Percentiles rank a stretch among this genome's conserved stretches.
These are phyloP conservation scores for Tiphia femorata DNA, from an alignment of 2,888 invertebrate genomes.

Conservation along the genomic window DNA sequence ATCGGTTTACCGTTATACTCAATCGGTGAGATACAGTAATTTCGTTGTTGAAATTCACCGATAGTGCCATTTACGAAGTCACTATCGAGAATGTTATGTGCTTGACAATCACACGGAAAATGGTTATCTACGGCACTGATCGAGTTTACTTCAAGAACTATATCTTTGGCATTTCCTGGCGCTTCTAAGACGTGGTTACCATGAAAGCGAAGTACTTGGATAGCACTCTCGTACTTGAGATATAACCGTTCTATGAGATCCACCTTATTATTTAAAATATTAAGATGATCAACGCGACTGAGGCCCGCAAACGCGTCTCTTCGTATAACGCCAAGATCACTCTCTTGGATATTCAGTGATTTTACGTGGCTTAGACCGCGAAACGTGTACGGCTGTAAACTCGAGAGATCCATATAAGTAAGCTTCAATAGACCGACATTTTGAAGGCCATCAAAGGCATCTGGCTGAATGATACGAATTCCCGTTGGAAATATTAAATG, in stretches of 20 bases:
- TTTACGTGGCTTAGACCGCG: constrained; percentile 83
- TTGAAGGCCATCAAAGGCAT: constrained; percentile 86
- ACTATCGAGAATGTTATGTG: constrained; percentile 81
- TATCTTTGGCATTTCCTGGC: constrained; percentile 75
- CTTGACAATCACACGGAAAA: constrained; percentile 89
- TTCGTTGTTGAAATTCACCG: constrained; percentile 72
- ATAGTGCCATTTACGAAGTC: constrained; percentile 79
- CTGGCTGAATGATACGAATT: constrained; percentile 80
- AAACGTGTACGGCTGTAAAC: constrained; percentile 80
- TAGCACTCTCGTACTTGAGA: constrained; percentile 78
- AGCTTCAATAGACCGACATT: constrained; percentile 85
- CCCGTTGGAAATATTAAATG: constrained; percentile 88
- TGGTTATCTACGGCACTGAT: constrained; percentile 83
- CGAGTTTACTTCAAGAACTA: constrained; percentile 80
- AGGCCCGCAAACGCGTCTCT: constrained; percentile 83
- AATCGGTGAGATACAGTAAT: constrained; percentile 88
- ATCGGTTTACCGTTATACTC: constrained; percentile 85
- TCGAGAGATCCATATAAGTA: constrained; percentile 86
- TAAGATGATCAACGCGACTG: constrained; percentile 78
- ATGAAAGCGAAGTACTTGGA: constrained; percentile 80
- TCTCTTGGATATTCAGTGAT: constrained; percentile 83
- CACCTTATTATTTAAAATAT: constrained; percentile 87
- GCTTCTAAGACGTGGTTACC: constrained; percentile 88
- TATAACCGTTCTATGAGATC: constrained; percentile 84
- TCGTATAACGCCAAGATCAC: constrained; percentile 82